Percentiles rank a stretch among this genome's conserved stretches.
Evolutionary conservation across 2,797 vertebrate genomes (phyloP).

Genomic region (Pangasius macronema): DNA sequence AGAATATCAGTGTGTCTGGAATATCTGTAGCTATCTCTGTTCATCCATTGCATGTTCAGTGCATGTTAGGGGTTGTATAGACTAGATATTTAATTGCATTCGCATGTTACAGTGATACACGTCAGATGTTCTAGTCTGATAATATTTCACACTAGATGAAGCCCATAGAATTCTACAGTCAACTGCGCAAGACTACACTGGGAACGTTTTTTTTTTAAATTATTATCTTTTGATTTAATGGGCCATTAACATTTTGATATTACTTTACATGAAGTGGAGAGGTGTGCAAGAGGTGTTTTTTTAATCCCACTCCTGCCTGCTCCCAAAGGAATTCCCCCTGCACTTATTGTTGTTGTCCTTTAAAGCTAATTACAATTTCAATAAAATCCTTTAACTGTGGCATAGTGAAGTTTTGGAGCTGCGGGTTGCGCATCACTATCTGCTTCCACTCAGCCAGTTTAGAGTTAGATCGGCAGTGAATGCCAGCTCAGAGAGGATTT

Average conservation of each 20-base stretch:
- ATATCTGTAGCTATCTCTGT: neutral
- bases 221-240: neutral
- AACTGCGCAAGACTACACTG: neutral
- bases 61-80: neutral
- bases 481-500: neutral
- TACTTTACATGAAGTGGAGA: neutral
- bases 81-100: neutral
- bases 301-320: neutral
- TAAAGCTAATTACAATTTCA: neutral
- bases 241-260: neutral
- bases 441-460: neutral
- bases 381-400: neutral
- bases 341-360: constrained; percentile 1
- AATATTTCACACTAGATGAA: neutral
- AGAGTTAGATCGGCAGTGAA: neutral
- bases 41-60: neutral
- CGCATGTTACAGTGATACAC: neutral
- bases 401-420: neutral
- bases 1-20: neutral
- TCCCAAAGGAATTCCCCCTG: neutral
- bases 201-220: neutral
- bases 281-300: neutral
- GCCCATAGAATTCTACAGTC: too few relatives aligned
- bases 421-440: neutral
- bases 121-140: neutral